Evolutionary conservation across 2,797 vertebrate genomes (phyloP).

Genomic region (Taenioides sp.): DNA sequence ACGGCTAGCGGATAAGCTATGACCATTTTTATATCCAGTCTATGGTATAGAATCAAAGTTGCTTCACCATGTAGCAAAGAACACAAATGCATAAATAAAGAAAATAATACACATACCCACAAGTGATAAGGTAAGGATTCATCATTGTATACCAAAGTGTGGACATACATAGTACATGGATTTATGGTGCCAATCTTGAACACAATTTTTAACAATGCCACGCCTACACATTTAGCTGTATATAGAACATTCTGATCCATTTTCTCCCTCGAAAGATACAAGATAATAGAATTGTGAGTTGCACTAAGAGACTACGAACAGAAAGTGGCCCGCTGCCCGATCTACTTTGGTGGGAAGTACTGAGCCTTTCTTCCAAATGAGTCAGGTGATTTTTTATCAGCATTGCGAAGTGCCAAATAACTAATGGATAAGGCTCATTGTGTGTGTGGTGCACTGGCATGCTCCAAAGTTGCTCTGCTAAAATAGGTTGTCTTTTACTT

Average conservation of each 20-base stretch:
- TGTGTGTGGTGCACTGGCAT: slow-evolving; percentile 38
- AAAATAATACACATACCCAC: no score
- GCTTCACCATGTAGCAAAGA: no score
- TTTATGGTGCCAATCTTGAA: not conserved
- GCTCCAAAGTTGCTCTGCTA: slow-evolving; percentile 38
- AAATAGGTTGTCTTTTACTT: slow-evolving; percentile 52
- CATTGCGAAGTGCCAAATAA: slow-evolving; percentile 44
- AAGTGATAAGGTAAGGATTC: no score
- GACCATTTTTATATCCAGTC: no score
- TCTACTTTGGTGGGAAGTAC: slow-evolving; percentile 36
- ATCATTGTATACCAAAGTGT: no score
- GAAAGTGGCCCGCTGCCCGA: slow-evolving; percentile 25
- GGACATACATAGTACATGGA: not conserved
- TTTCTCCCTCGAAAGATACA: not conserved
- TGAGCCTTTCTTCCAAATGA: slow-evolving; percentile 51
- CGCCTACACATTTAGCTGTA: no score
- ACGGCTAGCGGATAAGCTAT: no score
- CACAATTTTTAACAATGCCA: not conserved
- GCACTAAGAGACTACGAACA: slow-evolving; percentile 1
- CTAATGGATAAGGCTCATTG: slow-evolving; percentile 29
- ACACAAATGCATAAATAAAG: no score
- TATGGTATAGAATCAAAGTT: no score
- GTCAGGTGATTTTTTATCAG: slow-evolving; percentile 57
- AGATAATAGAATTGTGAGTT: not conserved
- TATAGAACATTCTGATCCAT: not conserved